A percentile compares a stretch with the other conserved stretches of the same genome.
Evolutionary conservation across 2,888 invertebrate species (phyloP).

Genomic region (Watsonalla cultraria): DNA sequence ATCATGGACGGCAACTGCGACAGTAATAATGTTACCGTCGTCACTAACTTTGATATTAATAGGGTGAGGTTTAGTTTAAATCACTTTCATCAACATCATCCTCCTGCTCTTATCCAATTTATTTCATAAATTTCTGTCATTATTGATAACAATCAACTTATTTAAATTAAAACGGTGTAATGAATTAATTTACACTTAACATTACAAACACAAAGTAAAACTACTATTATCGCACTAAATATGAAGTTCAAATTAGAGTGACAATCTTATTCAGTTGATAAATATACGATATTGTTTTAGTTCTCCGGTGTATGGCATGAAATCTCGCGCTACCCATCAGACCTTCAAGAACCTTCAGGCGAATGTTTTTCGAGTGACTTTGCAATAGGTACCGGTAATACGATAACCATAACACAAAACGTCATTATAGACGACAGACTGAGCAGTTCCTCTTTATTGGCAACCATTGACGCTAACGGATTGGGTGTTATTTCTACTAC

Average conservation of each 20-base stretch:
- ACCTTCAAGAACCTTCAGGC: slow-evolving; percentile 38
- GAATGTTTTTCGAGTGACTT: slow-evolving; percentile 41
- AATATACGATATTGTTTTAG: slow-evolving; percentile 23
- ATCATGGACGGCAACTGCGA: slow-evolving; percentile 49
- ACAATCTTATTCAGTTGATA: too few species aligned
- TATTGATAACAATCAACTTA: too few species aligned
- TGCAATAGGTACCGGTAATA: slow-evolving; percentile 13
- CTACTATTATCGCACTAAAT: too few species aligned
- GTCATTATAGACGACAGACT: slow-evolving; percentile 41
- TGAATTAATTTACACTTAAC: too few species aligned
- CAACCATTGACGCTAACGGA: slow-evolving; percentile 23
- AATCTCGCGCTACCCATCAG: slow-evolving; percentile 56
- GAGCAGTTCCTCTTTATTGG: slow-evolving; percentile 23
- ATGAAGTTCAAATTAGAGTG: too few species aligned
- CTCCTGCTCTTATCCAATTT: too few species aligned
- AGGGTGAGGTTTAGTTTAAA: slow-evolving; percentile 31
- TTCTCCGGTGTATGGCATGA: slow-evolving; percentile 63
- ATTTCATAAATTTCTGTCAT: too few species aligned
- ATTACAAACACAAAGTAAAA: too few species aligned
- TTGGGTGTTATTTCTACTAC: slow-evolving; percentile 41
- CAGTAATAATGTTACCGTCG: slow-evolving; percentile 27
- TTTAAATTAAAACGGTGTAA: too few species aligned
- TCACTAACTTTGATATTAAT: slow-evolving; percentile 35
- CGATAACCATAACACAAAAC: slow-evolving; percentile 33
- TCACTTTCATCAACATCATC: not conserved